Evolutionary conservation across 2,113 vertebrate genomes (phyloP), one percentile per base, ranked within the genome.

Genomic region (Tetrao urogallus): DNA sequence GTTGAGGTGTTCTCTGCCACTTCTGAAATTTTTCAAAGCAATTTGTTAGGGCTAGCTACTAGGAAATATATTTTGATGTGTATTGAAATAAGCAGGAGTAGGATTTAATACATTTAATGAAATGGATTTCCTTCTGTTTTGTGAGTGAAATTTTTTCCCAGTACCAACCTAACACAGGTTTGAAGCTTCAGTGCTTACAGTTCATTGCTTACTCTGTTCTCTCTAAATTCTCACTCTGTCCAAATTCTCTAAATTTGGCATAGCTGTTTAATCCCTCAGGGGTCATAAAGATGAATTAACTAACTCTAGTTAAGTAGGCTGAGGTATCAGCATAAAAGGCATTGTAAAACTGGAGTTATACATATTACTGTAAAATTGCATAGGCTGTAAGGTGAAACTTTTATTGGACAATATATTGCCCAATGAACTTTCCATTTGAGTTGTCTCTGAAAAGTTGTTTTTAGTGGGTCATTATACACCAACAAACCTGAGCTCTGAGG

Each of bases 361-460:
- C 19, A 10, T 64, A 42, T 71, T 94, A 60, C 10, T 86, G 47
- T 61, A 81, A 36, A 90, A 71, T 88, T 38, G 16, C 63, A 43
- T 18, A 27, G 38, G 4, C 57, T 86, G 28, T 47, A 60, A 67
- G 65, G 57, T 56, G 52, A 58, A 63, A 45, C 14, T 76, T 95
- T 86, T 83, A 76, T 50, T 89, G 75, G 76, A 40, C 57, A 78
- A 18, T 52, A 27, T 86, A 86, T 36, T 81, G 40, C 34, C 56
- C 27, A 13, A 43, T 86, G 73, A 83, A 92, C 76, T 84, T 88
- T 58, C 43, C 38, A 24, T 88, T 86, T 90, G 32, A 78, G 42
- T 66, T 90, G 56, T 57, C 64, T 61, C 60, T 56, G n/a, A 88
- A 69, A 82, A 81, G 60, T 16, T 86, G 60, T 83, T 93, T 93